phyloP scores from a whole-genome alignment of 1,140 invertebrate species.

The Myzus persicae region DNA sequence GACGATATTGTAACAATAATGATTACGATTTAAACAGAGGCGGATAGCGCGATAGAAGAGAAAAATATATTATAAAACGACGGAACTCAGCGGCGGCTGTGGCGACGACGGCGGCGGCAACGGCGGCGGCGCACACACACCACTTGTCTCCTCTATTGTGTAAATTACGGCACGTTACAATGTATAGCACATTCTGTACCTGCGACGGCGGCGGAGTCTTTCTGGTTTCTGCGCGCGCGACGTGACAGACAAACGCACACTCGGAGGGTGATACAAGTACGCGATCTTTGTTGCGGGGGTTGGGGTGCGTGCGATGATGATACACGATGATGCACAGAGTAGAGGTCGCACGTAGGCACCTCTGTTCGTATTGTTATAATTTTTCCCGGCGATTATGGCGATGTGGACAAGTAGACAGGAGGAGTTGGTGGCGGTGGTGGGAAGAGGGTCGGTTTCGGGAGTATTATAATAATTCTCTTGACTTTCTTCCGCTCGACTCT shows the following conservation, averaged over 20 bases:
- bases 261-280: not conserved
- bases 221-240: not conserved
- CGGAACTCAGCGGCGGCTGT: not conserved
- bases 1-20: not conserved
- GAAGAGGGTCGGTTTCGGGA: not conserved
- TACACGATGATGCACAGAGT: not conserved
- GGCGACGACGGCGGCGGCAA: not conserved
- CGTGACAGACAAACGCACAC: not conserved
- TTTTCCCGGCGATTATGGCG: not conserved
- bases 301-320: not conserved
- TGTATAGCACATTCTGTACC: slow-evolving; percentile 20
- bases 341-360: not conserved
- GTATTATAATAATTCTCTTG: not conserved
- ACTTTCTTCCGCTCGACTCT: not conserved
- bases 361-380: not conserved
- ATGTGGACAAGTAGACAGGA: not conserved
- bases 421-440: not conserved
- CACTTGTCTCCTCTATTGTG: slow-evolving; percentile 23
- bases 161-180: slow-evolving; percentile 22
- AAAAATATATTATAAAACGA: not conserved
- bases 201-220: not conserved
- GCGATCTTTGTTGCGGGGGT: not conserved
- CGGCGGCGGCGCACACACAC: not conserved
- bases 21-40: slow-evolving; percentile 21
- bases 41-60: slow-evolving; percentile 4